Evolutionary conservation across 1,140 invertebrate genomes (phyloP).

Genomic region (Drosophila gunungcola): DNA sequence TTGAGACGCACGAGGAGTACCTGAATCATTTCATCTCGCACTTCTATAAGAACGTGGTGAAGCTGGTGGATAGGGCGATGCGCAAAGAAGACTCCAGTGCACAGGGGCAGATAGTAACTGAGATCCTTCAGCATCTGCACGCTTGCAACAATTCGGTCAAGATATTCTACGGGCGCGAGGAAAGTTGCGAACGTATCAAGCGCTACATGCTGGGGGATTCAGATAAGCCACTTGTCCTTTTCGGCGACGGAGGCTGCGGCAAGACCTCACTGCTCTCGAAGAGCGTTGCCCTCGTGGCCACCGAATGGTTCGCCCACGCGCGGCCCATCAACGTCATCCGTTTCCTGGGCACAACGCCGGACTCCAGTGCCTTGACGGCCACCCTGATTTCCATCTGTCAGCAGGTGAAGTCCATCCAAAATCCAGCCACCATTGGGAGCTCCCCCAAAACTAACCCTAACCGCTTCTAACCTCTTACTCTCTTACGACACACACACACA

Average conservation of each 20-base stretch:
- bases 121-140: slow-evolving; percentile 98
- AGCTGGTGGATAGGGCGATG: slow-evolving; percentile 97
- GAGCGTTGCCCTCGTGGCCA: slow-evolving; percentile 92
- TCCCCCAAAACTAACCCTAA: slow-evolving; percentile 7
- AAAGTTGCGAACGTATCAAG: slow-evolving; percentile 92
- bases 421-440: slow-evolving; percentile 9
- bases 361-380: slow-evolving; percentile 96
- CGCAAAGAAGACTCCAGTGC: slow-evolving; percentile 97
- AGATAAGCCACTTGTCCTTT: slow-evolving; percentile 96
- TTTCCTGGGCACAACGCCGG: slow-evolving; percentile 98
- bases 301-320: slow-evolving; percentile 89
- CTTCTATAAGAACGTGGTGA: slow-evolving; percentile 97
- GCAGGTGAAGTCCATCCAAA: slow-evolving; percentile 87
- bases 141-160: slow-evolving; percentile 98
- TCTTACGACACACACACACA: background rate
- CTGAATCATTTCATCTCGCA: slow-evolving; percentile 97
- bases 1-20: slow-evolving; percentile 97
- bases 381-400: slow-evolving; percentile 98
- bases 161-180: slow-evolving; percentile 97
- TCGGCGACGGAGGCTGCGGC: slow-evolving; percentile 97
- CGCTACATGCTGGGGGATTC: slow-evolving; percentile 94
- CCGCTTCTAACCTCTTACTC: slow-evolving; percentile 12
- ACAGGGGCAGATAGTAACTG: slow-evolving; percentile 96
- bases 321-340: slow-evolving; percentile 95
- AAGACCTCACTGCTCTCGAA: slow-evolving; percentile 98